Percentiles rank a stretch among this genome's conserved stretches.
These are phyloP conservation scores for Sebastes jordani DNA, from an alignment of 2,797 vertebrate genomes.

Conservation along the genomic window DNA sequence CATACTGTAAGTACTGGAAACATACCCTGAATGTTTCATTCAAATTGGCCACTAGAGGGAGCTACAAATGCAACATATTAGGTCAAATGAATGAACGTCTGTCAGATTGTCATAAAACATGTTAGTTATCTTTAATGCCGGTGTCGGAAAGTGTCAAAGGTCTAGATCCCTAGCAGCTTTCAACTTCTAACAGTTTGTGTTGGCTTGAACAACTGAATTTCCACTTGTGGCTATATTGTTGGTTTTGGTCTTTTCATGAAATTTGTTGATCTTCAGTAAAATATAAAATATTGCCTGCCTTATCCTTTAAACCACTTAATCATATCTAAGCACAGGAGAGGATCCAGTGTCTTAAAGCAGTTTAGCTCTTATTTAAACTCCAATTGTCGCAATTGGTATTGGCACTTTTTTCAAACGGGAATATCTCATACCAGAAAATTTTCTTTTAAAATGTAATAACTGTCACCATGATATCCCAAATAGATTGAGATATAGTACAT, in stretches of 20 bases:
- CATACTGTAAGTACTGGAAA: no score
- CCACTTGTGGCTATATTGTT: neutral
- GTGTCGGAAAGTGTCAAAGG: no score
- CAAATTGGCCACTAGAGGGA: no score
- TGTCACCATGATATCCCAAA: conserved; percentile 24
- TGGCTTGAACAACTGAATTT: no score
- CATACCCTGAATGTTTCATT: no score
- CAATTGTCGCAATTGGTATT: neutral
- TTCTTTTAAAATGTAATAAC: conserved; percentile 31
- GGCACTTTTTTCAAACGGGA: conserved; percentile 12
- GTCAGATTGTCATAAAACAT: no score
- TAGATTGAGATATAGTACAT: conserved; percentile 18
- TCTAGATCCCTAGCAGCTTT: no score
- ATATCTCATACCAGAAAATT: conserved; percentile 18
- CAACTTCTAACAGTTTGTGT: no score
- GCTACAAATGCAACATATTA: no score
- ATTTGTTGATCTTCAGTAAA: neutral
- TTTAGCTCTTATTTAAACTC: conserved; percentile 24
- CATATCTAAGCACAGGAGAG: neutral
- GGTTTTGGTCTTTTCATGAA: neutral
- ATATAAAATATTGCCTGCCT: neutral
- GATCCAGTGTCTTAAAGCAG: neutral
- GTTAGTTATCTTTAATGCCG: no score
- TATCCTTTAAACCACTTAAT: neutral
- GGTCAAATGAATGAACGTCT: no score